A percentile compares a stretch with the other conserved stretches of the same genome.
Conservation (phyloP, 2,113 vertebrate genomes). For the Typhlomys cinereus region DNA sequence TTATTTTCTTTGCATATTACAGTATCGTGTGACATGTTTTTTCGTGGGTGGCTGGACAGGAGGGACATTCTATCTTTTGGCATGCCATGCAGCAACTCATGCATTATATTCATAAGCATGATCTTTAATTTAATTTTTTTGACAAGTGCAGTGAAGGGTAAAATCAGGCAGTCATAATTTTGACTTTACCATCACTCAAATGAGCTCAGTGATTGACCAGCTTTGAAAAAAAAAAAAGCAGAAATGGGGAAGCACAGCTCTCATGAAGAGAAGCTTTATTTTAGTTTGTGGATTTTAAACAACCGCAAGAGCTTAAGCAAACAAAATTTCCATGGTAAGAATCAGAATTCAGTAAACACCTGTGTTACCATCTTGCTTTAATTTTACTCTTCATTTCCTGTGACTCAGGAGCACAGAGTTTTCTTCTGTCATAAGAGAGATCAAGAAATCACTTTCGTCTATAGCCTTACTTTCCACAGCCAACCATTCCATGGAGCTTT, state of each 20-base stretch:
- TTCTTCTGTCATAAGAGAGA: neutral
- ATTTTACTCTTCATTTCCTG: neutral
- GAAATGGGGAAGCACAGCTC: conserved; percentile 48
- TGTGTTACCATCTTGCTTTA: conserved; percentile 31
- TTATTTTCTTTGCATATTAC: conserved; percentile 70
- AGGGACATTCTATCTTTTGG: conserved; percentile 70
- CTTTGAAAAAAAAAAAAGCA: conserved; percentile 44
- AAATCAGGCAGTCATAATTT: conserved; percentile 79
- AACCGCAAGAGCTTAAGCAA: conserved; percentile 4
- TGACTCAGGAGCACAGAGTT: neutral
- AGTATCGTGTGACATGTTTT: conserved; percentile 50
- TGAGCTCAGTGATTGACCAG: conserved; percentile 63
- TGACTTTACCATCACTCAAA: conserved; percentile 74
- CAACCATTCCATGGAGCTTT: neutral
- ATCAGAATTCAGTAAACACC: conserved; percentile 29
- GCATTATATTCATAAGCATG: conserved; percentile 77
- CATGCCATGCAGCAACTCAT: conserved; percentile 72
- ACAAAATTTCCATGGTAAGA: conserved; percentile 49
- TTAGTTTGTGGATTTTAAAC: conserved; percentile 58
- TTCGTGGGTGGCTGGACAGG: conserved; percentile 71
- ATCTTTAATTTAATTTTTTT: conserved; percentile 80
- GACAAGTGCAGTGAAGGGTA: conserved; percentile 67
- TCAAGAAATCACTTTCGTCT: neutral
- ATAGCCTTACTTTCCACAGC: neutral
- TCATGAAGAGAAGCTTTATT: conserved; percentile 31